phyloP scores from a whole-genome alignment of 2,888 invertebrate genomes.

The Epistrophella euchroma region DNA sequence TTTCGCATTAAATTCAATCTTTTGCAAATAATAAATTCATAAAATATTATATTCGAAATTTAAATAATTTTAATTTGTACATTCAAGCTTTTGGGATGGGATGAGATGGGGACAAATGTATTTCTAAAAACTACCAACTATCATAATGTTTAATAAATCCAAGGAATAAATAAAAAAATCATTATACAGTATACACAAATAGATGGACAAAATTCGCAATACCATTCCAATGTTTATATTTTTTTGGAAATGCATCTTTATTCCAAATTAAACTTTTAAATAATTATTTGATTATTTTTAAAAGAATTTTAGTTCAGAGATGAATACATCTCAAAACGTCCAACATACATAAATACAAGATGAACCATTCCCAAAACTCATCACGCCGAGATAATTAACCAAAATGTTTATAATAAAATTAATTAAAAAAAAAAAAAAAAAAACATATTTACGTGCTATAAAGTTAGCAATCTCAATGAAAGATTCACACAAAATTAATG shows the following conservation, averaged over 20 bases:
- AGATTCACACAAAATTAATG: conserved; percentile 51
- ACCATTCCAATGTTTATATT: neutral
- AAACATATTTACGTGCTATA: conserved; percentile 21
- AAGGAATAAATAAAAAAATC: too few relatives aligned
- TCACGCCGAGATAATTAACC: conserved; percentile 65
- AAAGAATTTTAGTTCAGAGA: neutral
- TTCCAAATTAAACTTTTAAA: too few relatives aligned
- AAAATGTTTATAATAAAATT: conserved; percentile 71
- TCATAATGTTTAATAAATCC: too few relatives aligned
- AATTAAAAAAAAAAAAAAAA: conserved; percentile 58
- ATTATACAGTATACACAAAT: too few relatives aligned
- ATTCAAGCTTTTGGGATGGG: too few relatives aligned
- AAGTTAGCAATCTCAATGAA: conserved; percentile 18
- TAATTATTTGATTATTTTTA: neutral
- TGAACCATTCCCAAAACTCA: conserved; percentile 45
- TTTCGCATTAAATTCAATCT: too few relatives aligned
- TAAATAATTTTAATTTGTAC: too few relatives aligned
- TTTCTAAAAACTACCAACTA: too few relatives aligned
- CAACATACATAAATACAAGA: neutral
- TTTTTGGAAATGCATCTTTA: neutral
- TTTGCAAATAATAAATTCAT: too few relatives aligned
- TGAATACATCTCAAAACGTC: neutral
- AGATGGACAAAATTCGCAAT: too few relatives aligned
- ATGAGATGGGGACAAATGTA: too few relatives aligned
- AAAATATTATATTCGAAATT: too few relatives aligned